A percentile compares a stretch with the other conserved stretches of the same genome.
phyloP scores from a whole-genome alignment of 2,888 invertebrate species.

The Euplexia lucipara region DNA sequence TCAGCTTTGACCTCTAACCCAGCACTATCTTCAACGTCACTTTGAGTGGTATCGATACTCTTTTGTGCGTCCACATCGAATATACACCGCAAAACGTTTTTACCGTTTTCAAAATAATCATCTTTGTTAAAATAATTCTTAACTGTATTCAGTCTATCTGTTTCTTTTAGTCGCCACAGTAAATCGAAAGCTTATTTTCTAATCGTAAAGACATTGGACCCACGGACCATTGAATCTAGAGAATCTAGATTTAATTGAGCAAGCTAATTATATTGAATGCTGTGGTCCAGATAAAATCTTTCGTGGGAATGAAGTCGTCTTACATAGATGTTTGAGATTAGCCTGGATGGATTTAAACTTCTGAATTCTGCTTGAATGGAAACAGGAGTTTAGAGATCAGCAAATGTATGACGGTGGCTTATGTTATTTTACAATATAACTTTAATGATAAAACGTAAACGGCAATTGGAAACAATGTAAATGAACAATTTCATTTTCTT shows the following conservation, averaged over 20 bases:
- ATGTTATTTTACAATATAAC: background rate
- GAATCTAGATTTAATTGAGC: conserved; percentile 78
- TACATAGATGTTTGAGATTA: conserved; percentile 60
- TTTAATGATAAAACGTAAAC: background rate
- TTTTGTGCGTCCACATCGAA: conserved; percentile 14
- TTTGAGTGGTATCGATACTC: conserved; percentile 37
- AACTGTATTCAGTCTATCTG: background rate
- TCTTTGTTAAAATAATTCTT: background rate
- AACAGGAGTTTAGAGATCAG: conserved; percentile 30
- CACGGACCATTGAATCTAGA: conserved; percentile 62
- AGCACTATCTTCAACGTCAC: conserved; percentile 36
- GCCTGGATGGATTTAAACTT: conserved; percentile 46
- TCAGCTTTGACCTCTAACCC: conserved; percentile 52
- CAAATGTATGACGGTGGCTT: background rate
- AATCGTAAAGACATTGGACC: conserved; percentile 45
- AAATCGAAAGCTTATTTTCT: conserved; percentile 52
- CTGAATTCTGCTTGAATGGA: conserved; percentile 42
- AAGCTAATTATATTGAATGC: conserved; percentile 81
- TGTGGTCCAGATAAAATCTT: conserved; percentile 70
- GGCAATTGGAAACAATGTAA: background rate
- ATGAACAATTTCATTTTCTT: background rate
- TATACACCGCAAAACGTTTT: conserved; percentile 8
- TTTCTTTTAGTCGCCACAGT: conserved; percentile 10
- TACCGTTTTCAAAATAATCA: conserved; percentile 10
- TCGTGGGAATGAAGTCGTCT: conserved; percentile 73